Conservation (phyloP, 2,888 invertebrate genomes). For the Venustoraphidia nigricollis region DNA sequence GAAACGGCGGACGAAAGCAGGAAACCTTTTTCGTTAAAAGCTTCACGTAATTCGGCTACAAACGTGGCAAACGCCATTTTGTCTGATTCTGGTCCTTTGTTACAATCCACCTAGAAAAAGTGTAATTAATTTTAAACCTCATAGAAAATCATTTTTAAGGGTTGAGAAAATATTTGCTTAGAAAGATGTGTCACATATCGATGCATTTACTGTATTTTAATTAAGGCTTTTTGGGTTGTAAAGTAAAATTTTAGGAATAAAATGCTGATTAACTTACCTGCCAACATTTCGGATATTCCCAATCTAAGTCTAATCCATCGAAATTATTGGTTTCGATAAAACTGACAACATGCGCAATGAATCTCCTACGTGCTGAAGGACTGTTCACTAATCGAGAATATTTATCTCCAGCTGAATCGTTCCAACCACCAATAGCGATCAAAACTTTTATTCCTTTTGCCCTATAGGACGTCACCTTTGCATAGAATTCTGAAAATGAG, state of each 20-base stretch:
- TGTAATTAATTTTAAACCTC: neutral
- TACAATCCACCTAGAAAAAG: conserved; percentile 53
- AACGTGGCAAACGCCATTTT: conserved; percentile 62
- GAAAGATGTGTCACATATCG: neutral
- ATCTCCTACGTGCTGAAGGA: conserved; percentile 50
- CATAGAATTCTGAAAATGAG: conserved; percentile 57
- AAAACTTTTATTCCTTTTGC: conserved; percentile 62
- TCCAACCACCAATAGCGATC: conserved; percentile 89
- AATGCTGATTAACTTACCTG: conserved; percentile 34
- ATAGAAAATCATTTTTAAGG: neutral
- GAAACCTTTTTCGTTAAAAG: conserved; percentile 54
- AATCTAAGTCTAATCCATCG: conserved; percentile 84
- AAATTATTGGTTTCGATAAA: conserved; percentile 70
- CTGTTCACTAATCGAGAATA: conserved; percentile 71
- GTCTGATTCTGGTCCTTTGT: conserved; percentile 65
- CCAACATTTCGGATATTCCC: conserved; percentile 92
- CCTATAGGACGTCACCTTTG: conserved; percentile 62
- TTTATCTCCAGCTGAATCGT: conserved; percentile 81
- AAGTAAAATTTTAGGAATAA: neutral
- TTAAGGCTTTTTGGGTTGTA: too few species aligned
- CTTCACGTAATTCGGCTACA: conserved; percentile 55
- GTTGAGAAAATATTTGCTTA: neutral
- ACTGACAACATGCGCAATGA: conserved; percentile 57
- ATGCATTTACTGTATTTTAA: neutral
- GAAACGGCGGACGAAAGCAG: conserved; percentile 73